phyloP scores from a whole-genome alignment of 2,113 vertebrate species.

The Dicerorhinus sumatrensis region DNA sequence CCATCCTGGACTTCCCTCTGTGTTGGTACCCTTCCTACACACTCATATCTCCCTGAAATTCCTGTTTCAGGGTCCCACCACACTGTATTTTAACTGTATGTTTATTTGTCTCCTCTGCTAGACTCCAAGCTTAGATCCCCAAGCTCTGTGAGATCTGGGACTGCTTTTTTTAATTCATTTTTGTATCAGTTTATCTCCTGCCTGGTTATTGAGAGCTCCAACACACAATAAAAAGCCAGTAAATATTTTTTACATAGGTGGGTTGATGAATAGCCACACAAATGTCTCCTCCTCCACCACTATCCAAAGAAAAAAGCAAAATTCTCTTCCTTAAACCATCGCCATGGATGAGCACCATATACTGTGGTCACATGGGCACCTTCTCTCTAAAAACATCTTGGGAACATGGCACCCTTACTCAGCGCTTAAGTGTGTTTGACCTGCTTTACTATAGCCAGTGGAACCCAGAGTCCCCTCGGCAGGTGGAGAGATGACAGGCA shows the following conservation, averaged over 20 bases:
- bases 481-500: not conserved
- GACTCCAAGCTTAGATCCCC: not conserved
- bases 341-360: accelerated
- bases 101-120: not conserved
- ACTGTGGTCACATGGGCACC: not conserved
- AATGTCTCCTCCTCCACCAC: not conserved
- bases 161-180: not conserved
- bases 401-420: too few species aligned
- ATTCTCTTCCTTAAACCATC: not conserved
- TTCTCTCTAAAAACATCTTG: not conserved
- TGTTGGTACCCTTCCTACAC: not conserved
- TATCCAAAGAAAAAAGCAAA: not conserved
- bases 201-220: not conserved
- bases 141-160: not conserved
- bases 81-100: not conserved
- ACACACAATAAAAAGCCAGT: not conserved
- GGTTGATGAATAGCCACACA: not conserved
- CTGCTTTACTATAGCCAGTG: not conserved
- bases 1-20: not conserved
- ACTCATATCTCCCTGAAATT: not conserved
- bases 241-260: not conserved
- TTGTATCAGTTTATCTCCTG: not conserved
- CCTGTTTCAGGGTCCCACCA: not conserved
- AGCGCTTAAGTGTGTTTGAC: too few species aligned
- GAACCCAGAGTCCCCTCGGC: not conserved